phyloP scores from a whole-genome alignment of 1,140 invertebrate species.

The Arion vulgaris region DNA sequence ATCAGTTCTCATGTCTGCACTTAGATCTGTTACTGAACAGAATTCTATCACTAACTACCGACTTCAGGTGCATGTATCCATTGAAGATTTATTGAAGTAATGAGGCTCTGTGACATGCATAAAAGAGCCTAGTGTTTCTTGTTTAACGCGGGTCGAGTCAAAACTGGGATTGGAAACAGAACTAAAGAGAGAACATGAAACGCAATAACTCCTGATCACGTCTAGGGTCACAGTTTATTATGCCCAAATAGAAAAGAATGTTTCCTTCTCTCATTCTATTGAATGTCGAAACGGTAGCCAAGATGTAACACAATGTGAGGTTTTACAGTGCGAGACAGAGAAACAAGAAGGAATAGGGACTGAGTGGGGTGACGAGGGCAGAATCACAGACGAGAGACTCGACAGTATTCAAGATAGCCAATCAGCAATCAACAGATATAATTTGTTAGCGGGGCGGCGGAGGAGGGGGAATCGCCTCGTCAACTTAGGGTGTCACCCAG shows the following conservation, averaged over 20 bases:
- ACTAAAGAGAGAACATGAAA: not conserved
- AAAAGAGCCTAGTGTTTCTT: not conserved
- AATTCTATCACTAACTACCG: not conserved
- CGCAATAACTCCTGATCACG: not conserved
- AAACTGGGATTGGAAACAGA: not conserved
- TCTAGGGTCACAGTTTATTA: not conserved
- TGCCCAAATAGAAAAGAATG: not conserved
- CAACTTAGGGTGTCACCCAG: slow-evolving; percentile 10
- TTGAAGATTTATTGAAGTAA: not conserved
- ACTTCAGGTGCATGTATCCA: not conserved
- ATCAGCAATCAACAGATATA: slow-evolving; percentile 36
- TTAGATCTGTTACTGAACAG: not conserved
- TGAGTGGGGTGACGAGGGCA: not conserved
- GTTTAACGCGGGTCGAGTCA: not conserved
- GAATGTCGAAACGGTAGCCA: not conserved
- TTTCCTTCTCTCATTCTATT: not conserved
- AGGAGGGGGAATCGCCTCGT: too few species aligned
- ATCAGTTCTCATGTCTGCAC: not conserved
- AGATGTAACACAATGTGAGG: not conserved
- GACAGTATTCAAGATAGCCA: slow-evolving; percentile 7
- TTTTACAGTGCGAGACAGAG: not conserved
- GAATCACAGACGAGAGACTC: not conserved
- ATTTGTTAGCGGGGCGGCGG: slow-evolving; percentile 16
- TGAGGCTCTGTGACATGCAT: not conserved
- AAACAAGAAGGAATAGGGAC: not conserved